Percentiles rank a stretch among this genome's conserved stretches.
These are phyloP conservation scores for Ctena decussata DNA, from an alignment of 2,888 invertebrate genomes.

Conservation along the genomic window DNA sequence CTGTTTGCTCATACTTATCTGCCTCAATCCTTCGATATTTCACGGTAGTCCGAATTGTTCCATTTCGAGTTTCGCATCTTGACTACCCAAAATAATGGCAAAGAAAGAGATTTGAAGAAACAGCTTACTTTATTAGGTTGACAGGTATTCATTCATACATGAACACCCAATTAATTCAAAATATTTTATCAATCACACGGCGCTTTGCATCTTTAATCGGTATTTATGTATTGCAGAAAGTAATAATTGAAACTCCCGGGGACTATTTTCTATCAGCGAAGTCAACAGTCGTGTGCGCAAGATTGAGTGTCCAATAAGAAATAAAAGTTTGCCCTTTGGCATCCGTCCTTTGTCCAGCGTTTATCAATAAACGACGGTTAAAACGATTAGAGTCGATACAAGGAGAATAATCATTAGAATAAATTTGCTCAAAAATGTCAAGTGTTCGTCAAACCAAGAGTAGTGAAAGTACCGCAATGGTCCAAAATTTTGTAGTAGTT, in stretches of 20 bases:
- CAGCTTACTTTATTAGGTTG: background rate
- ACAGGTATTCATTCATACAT: background rate
- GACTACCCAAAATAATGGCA: too few species aligned
- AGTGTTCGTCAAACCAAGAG: background rate
- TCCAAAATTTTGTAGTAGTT: too few species aligned
- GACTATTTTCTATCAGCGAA: background rate
- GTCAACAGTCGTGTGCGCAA: slow-evolving; percentile 14
- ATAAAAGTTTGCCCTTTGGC: slow-evolving; percentile 3
- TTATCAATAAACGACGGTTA: slow-evolving; percentile 9
- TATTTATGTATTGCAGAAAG: background rate
- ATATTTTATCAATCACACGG: background rate
- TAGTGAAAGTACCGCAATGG: slow-evolving; percentile 11
- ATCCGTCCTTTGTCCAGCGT: background rate
- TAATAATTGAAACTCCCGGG: background rate
- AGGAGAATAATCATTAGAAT: slow-evolving; percentile 12
- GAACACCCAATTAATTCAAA: background rate
- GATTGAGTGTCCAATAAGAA: slow-evolving; percentile 10
- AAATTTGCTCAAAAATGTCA: slow-evolving; percentile 14
- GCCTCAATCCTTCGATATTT: too few species aligned
- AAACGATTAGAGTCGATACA: slow-evolving; percentile 7
- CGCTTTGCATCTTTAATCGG: background rate
- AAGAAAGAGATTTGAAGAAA: too few species aligned
- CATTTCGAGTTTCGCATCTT: too few species aligned
- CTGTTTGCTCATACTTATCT: too few species aligned
- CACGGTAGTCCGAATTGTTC: too few species aligned